Percentiles rank a stretch among this genome's conserved stretches.
phyloP scores from a whole-genome alignment of 2,888 invertebrate species.

The Seladonia tumulorum region DNA sequence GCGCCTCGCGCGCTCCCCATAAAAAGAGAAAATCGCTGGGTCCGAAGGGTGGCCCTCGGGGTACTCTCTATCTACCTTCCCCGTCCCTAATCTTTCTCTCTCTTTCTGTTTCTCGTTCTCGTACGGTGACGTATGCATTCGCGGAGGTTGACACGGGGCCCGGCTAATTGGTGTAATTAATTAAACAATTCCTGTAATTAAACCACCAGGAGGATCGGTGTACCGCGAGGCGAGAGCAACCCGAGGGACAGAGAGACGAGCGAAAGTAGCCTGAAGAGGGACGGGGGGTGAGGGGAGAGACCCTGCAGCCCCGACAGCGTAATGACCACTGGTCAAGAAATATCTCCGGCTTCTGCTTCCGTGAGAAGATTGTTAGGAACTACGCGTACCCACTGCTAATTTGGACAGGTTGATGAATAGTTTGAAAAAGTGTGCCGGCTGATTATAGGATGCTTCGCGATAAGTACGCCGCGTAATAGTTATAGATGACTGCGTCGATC shows the following conservation, averaged over 20 bases:
- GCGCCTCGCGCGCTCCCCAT: constrained; percentile 27
- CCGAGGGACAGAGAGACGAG: constrained; percentile 12
- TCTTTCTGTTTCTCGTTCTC: background rate
- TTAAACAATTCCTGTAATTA: constrained; percentile 74
- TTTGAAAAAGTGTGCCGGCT: constrained; percentile 69
- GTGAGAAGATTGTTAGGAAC: constrained; percentile 64
- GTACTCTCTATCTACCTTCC: background rate
- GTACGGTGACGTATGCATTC: constrained; percentile 59
- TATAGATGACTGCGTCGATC: constrained; percentile 63
- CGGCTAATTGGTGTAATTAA: constrained; percentile 74
- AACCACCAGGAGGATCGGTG: constrained; percentile 43
- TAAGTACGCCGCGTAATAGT: constrained; percentile 58
- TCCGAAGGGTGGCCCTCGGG: background rate
- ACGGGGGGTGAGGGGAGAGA: background rate
- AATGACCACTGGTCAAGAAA: constrained; percentile 65
- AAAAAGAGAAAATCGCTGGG: constrained; percentile 27
- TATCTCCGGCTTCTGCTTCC: constrained; percentile 63
- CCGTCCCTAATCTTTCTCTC: background rate
- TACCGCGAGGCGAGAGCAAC: constrained; percentile 24
- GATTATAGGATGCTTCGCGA: constrained; percentile 68
- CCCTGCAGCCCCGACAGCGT: constrained; percentile 38
- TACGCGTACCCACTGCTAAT: constrained; percentile 63
- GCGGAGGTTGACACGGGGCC: constrained; percentile 60
- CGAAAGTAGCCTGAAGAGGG: background rate
- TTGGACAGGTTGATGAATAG: constrained; percentile 73